Conservation (phyloP, 2,797 vertebrate species). For the Macropus fuliginosus region DNA sequence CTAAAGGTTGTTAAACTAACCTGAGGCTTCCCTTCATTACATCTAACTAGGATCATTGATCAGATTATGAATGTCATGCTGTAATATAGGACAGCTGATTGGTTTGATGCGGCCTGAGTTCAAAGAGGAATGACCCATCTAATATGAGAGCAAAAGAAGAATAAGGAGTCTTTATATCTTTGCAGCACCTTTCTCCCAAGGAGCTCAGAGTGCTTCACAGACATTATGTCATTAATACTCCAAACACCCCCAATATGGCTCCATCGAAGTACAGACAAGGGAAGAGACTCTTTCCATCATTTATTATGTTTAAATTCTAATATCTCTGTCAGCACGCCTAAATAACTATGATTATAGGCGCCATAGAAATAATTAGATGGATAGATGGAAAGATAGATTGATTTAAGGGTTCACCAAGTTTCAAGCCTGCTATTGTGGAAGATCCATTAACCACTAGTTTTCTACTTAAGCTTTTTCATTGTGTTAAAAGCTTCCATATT, state of each 20-base stretch:
- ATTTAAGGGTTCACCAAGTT: conserved; percentile 67
- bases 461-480: conserved; percentile 66
- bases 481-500: conserved; percentile 69
- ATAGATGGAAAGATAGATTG: conserved; percentile 56
- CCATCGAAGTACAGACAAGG: neutral
- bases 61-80: neutral
- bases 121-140: neutral
- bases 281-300: conserved; percentile 46
- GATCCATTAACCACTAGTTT: conserved; percentile 65
- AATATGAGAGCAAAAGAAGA: conserved; percentile 3
- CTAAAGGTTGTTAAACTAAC: neutral
- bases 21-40: neutral
- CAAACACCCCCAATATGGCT: conserved; percentile 27
- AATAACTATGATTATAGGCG: conserved; percentile 51
- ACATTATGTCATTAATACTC: conserved; percentile 39
- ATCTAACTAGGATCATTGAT: conserved; percentile 15
- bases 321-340: conserved; percentile 33
- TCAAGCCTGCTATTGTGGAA: conserved; percentile 49
- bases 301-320: conserved; percentile 65
- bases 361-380: conserved; percentile 59
- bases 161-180: conserved; percentile 32
- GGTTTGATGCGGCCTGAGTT: conserved; percentile 1
- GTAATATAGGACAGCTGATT: conserved; percentile 2
- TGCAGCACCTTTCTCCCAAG: neutral
- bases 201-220: conserved; percentile 26